phyloP scores from a whole-genome alignment of 1,140 invertebrate species.

The Aphidius gifuensis region DNA sequence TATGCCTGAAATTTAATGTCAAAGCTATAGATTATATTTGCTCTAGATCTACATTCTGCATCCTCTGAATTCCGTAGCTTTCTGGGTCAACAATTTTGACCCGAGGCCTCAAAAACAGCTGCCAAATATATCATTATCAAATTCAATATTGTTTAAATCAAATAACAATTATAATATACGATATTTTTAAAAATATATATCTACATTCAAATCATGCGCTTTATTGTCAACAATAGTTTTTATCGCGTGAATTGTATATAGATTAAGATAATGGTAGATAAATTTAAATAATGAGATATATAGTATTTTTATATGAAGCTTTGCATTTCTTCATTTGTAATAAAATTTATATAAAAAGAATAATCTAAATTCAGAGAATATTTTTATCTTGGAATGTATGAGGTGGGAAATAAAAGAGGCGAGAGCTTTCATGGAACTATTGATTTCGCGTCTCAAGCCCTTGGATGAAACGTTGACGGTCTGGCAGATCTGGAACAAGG shows the following conservation, averaged over 20 bases:
- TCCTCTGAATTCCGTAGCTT: slow-evolving; percentile 27
- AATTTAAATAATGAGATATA: too few relatives aligned
- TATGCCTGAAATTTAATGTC: slow-evolving; percentile 27
- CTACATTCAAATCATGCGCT: too few relatives aligned
- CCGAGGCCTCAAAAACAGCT: too few relatives aligned
- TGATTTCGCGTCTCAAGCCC: slow-evolving; percentile 12
- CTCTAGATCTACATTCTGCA: slow-evolving; percentile 30
- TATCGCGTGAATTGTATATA: too few relatives aligned
- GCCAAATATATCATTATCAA: too few relatives aligned
- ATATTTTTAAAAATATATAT: too few relatives aligned
- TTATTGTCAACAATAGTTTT: too few relatives aligned
- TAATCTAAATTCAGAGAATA: background rate
- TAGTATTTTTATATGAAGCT: too few relatives aligned
- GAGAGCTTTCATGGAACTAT: slow-evolving; percentile 10
- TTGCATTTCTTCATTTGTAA: background rate
- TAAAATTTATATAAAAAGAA: slow-evolving; percentile 2
- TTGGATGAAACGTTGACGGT: slow-evolving; percentile 29
- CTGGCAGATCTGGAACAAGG: slow-evolving; percentile 31
- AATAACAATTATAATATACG: too few relatives aligned
- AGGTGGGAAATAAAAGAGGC: slow-evolving; percentile 9
- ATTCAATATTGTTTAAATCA: too few relatives aligned
- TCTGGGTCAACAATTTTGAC: slow-evolving; percentile 1
- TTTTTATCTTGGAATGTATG: slow-evolving; percentile 12
- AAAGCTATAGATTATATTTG: slow-evolving; percentile 27
- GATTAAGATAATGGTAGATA: too few relatives aligned